Evolutionary conservation across 2,888 invertebrate genomes (phyloP).

Genomic region (Anorthoa munda): DNA sequence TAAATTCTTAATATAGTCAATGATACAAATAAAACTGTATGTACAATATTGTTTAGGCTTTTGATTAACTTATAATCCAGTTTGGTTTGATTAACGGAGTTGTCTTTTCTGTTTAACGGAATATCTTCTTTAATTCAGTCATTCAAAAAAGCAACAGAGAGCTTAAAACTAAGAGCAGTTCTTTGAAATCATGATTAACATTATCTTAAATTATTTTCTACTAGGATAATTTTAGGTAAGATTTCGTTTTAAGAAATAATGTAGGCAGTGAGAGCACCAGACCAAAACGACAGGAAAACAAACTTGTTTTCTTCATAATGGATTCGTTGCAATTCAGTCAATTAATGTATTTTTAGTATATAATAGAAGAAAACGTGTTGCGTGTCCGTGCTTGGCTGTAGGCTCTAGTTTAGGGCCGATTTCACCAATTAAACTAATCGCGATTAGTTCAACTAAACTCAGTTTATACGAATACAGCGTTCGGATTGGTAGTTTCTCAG

Average conservation of each 20-base stretch:
- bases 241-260: neutral
- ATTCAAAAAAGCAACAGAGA: neutral
- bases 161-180: neutral
- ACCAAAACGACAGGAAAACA: constrained; percentile 16
- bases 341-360: neutral
- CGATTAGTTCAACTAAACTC: too few relatives aligned
- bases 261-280: constrained; percentile 2
- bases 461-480: too few relatives aligned
- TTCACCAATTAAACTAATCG: too few relatives aligned
- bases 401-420: too few relatives aligned
- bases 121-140: neutral
- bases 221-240: neutral
- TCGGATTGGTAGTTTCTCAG: too few relatives aligned
- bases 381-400: too few relatives aligned
- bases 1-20: neutral
- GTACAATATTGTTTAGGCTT: neutral
- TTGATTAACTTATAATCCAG: neutral
- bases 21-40: neutral
- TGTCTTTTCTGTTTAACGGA: neutral
- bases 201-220: neutral
- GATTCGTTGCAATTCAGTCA: constrained; percentile 3
- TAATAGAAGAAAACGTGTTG: neutral
- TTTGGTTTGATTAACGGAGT: neutral
- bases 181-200: neutral
- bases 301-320: constrained; percentile 17